Base-by-base conservation (phyloP, 2,888 invertebrate species). In the Pandemis corylana region DNA sequence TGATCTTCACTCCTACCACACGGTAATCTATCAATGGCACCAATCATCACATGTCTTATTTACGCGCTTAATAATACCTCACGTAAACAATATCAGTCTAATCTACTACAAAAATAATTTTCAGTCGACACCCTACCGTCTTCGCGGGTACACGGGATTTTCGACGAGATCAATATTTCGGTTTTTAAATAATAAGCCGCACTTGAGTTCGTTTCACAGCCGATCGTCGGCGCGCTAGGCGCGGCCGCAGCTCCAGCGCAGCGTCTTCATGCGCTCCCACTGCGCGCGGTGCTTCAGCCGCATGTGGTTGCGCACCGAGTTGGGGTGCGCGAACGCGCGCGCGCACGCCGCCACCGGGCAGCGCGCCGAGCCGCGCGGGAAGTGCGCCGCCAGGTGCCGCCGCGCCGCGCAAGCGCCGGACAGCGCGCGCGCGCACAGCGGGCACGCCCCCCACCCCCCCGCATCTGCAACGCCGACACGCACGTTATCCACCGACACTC, bases 231-330 rank as follows among this genome's bases (percentile, higher is more conserved):
- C 67, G 74, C 69, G 90, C 81, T 87, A 84, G 77, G 90, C 93
- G 95, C 92, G 95, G 76, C 94, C 95, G 88, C 96, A 95, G 84
- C 96, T 96, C 97, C 97, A 96, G 86, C 96, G 96, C 79, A 97
- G 95, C 72, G 97, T 96, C 93, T 97, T 97, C 96, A 97, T 97
- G 89, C 96, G 95, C 85, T 97, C 96, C 97, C 97, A 97, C 87
- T 97, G 97, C 80, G 95, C 93, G 66, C 96, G 96, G 91, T 97
- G 97, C 90, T 97, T 97, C 85, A 97, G 95, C 82, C 97, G 95
- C 97, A 97, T 97, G 92, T 97, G 97, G 94, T 97, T 97, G 83
- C 97, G 95, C 80, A 97, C 97, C 75, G 97, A 97, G 94, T 97
- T 97, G 77, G 97, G 97, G 91, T 97, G 97, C 71, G 96, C 96